Percentiles rank a stretch among this genome's conserved stretches.
phyloP scores from a whole-genome alignment of 1,140 invertebrate genomes.

The Aphis craccivora region DNA sequence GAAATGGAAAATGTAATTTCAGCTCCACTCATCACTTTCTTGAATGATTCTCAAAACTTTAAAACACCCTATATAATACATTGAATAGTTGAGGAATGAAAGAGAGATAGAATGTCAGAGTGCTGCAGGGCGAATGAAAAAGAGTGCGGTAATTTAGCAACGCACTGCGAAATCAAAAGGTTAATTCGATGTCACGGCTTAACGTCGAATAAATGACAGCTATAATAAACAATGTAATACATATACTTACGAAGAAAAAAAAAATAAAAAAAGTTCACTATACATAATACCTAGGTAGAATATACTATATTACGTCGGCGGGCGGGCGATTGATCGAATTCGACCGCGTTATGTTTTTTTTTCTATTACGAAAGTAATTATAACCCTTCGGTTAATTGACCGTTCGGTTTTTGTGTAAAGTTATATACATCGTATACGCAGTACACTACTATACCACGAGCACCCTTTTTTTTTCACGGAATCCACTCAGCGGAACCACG shows the following conservation, averaged over 20 bases:
- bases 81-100: not conserved
- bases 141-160: not conserved
- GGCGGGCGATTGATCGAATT: not conserved
- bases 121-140: not conserved
- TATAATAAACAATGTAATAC: not conserved
- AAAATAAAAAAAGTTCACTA: not conserved
- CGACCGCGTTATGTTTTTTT: not conserved
- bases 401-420: not conserved
- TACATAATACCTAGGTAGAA: not conserved
- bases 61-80: not conserved
- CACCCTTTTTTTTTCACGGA: not conserved
- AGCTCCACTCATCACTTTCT: not conserved
- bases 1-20: not conserved
- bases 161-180: slow-evolving; percentile 40
- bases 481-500: not conserved
- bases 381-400: slow-evolving; percentile 31
- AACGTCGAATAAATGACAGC: not conserved
- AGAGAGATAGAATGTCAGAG: not conserved
- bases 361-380: slow-evolving; percentile 11
- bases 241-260: not conserved
- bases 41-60: not conserved
- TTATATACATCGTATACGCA: not conserved
- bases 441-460: not conserved
- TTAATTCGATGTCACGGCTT: slow-evolving; percentile 49
- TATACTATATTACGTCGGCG: not conserved